Evolutionary conservation across 2,797 vertebrate genomes (phyloP), one percentile per base, ranked within the genome.

Genomic region (Australoheros facetus): DNA sequence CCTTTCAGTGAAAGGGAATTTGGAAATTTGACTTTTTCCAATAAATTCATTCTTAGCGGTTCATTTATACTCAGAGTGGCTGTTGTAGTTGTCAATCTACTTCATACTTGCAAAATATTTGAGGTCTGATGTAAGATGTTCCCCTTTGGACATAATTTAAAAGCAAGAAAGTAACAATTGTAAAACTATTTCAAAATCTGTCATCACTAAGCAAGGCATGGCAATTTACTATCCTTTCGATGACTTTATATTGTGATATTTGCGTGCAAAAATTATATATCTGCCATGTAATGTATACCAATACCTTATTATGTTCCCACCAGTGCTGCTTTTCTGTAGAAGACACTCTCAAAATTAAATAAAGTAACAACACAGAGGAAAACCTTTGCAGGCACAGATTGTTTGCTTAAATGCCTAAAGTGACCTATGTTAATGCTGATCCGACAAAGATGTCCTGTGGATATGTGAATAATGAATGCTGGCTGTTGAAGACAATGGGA

Each of bases 321-420:
- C 13, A 28, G 4, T 51, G 9, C 34, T 81, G 66, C 64, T 14
- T 16, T 59, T 56, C 21, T 59, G 7, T 7, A 4, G 10, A 55
- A 39, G 53, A 21, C n/a, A 48, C 34, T 37, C 10, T 81, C 51
- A 55, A 76, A 76, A 66, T 80, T 55, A 10, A 37, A 37, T 64
- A 57, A 70, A 76, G 64, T 60, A 74, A 19, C 59, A 77, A 11
- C 48, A 78, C 34, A 58, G 28, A 55, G 42, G 14, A 77, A 21
- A 32, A 57, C 26, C 57, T 37, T 77, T 37, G 8, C 34, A 10
- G 34, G 34, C 7, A 51, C 3, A 34, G 11, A 17, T 55, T 60
- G 53, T 79, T 78, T 75, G 34, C 54, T 69, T n/a, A 19, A 64
- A 76, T 7, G 72, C 54, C 62, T 12, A 3, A 54, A 71, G 78